Base-by-base conservation (phyloP, 2,113 vertebrate genomes). In the Otocyon megalotis region DNA sequence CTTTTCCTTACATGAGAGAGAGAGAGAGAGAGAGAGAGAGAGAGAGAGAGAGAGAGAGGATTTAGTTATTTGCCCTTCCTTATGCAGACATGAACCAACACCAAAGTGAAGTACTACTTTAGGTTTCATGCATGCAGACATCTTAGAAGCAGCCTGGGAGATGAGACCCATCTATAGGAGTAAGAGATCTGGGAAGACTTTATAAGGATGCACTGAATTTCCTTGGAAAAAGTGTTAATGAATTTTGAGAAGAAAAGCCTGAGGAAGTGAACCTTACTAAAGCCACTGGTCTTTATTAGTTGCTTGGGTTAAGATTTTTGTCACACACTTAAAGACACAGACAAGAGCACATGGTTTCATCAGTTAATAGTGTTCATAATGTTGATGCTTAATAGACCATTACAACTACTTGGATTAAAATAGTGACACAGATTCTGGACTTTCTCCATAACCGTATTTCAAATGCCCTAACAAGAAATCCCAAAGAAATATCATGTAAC, bases 371-470 rank as follows among this genome's bases (percentile, higher is more conserved):
- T 90, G 94, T 96, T n/a, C 95, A 91, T 96, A 96, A 97, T 54
- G 90, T 95, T 74, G 80, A 96, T 86, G 85, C 88, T 87, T 79
- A 96, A 50, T 54, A 85, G 96, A 96, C 88, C 95, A n/a, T 86
- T 97, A 95, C 12, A 80, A 69, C 83, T 95, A 96, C 96, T 93
- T 97, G 69, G 88, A 95, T 96, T 97, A 96, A 98, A 81, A 62
- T 35, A 93, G 54, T 93, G 97, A 54, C 17, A 86, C 76, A 97
- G 97, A 98, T 95, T 58, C 48, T 50, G 28, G 24, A 76, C 87
- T 84, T 97, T 88, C 90, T 80, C 60, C 71, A 30, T 90, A 97
- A 96, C 54, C 76, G 81, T 65, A 89, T 95, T 95, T 88, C 97
- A 97, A 98, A 98, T 69, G 69, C 71, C 96, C 77, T 65, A 87